Percentiles rank a stretch among this genome's conserved stretches.
phyloP scores from a whole-genome alignment of 2,888 invertebrate species.

The Leptopterna dolabrata region DNA sequence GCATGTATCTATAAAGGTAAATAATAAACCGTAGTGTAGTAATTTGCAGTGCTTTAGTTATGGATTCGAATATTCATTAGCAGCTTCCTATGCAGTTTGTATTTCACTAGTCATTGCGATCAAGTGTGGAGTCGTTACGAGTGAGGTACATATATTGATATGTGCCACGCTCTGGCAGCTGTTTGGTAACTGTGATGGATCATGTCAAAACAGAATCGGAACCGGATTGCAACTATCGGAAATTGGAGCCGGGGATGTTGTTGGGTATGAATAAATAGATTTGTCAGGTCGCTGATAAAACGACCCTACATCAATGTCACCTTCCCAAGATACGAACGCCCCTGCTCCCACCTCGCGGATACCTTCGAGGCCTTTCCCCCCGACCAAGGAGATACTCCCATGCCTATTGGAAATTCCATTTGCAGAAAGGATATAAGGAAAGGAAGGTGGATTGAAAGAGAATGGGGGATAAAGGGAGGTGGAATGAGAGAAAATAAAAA shows the following conservation, averaged over 20 bases:
- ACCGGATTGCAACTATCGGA: background rate
- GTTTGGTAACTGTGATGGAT: background rate
- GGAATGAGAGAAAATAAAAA: background rate
- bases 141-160: too few relatives aligned
- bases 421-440: conserved; percentile 12
- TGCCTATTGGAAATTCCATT: conserved; percentile 41
- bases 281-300: conserved; percentile 27
- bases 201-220: background rate
- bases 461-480: background rate
- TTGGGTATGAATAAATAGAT: conserved; percentile 43
- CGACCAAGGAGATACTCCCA: background rate
- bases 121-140: too few relatives aligned
- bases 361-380: background rate
- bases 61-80: too few relatives aligned
- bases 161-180: too few relatives aligned
- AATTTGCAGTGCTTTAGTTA: too few relatives aligned
- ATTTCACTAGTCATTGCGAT: too few relatives aligned
- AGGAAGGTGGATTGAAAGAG: background rate
- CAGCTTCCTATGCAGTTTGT: too few relatives aligned
- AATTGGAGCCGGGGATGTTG: background rate
- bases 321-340: conserved; percentile 3
- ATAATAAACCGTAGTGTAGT: too few relatives aligned
- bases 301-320: conserved; percentile 45
- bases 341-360: background rate
- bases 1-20: too few relatives aligned